A percentile compares a stretch with the other conserved stretches of the same genome.
These are phyloP conservation scores for Aphelocoma californica DNA, from an alignment of 2,797 vertebrate genomes.

Conservation along the genomic window DNA sequence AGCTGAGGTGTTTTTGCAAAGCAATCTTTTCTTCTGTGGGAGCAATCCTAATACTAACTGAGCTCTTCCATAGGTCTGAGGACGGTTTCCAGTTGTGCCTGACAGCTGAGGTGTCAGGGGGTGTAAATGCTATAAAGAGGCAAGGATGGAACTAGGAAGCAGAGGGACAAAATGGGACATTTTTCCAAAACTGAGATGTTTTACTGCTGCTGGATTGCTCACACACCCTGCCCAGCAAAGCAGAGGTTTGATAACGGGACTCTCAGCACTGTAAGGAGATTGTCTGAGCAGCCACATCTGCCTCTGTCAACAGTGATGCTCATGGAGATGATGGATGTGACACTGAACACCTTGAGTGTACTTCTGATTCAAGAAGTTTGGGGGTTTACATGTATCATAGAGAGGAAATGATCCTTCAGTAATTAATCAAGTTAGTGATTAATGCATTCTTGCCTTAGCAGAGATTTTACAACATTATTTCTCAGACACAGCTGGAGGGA, in stretches of 20 bases:
- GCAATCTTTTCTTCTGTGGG: neutral
- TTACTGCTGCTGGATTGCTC: neutral
- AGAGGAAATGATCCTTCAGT: conserved; percentile 50
- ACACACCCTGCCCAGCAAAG: neutral
- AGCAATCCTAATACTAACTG: neutral
- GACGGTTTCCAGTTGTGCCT: neutral
- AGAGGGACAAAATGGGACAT: neutral
- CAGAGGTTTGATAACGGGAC: neutral
- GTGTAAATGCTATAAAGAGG: neutral
- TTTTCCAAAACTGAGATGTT: neutral
- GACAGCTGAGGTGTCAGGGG: neutral
- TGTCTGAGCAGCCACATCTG: neutral
- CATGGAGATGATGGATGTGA: conserved; percentile 31
- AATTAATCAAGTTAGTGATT: conserved; percentile 61
- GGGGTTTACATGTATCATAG: conserved; percentile 42
- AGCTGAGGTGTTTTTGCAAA: neutral
- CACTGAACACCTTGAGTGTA: conserved; percentile 39
- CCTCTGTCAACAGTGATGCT: neutral
- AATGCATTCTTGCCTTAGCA: conserved; percentile 42
- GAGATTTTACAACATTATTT: conserved; percentile 49
- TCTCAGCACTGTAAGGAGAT: neutral
- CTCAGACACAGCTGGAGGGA: conserved; percentile 47
- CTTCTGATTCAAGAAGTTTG: conserved; percentile 54
- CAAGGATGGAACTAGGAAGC: neutral
- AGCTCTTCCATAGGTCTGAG: neutral